A percentile compares a stretch with the other conserved stretches of the same genome.
Conservation (phyloP, 2,797 vertebrate genomes). For the Danio tinwini region DNA sequence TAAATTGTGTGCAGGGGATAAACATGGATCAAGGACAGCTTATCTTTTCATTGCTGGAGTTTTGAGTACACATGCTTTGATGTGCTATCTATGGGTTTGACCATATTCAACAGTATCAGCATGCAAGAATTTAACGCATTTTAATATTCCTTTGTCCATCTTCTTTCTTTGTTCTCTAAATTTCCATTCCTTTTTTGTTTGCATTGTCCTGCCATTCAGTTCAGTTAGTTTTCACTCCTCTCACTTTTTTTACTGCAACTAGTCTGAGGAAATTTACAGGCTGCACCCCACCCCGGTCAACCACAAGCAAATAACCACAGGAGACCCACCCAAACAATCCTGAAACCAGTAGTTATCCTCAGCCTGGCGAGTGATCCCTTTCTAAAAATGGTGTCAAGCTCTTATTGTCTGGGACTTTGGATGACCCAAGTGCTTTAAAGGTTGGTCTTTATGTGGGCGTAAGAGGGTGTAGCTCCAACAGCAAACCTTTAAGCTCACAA, state of each 20-base stretch:
- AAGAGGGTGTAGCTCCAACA: background rate
- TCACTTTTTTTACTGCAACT: slow-evolving; percentile 44
- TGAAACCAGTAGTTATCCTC: slow-evolving; percentile 72
- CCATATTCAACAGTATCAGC: slow-evolving; percentile 22
- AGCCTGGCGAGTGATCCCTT: slow-evolving; percentile 73
- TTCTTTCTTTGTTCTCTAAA: background rate
- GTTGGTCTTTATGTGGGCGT: slow-evolving; percentile 5
- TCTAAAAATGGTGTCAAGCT: slow-evolving; percentile 61
- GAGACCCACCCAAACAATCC: slow-evolving; percentile 77
- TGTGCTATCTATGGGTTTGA: background rate
- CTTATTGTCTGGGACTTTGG: slow-evolving; percentile 42
- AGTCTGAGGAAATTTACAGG: slow-evolving; percentile 69
- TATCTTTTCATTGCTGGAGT: slow-evolving; percentile 62
- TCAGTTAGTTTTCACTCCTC: slow-evolving; percentile 26
- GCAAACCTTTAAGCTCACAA: background rate
- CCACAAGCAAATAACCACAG: slow-evolving; percentile 69
- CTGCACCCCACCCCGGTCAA: slow-evolving; percentile 67
- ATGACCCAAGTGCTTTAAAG: slow-evolving; percentile 1
- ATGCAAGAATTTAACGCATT: background rate
- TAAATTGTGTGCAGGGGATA: slow-evolving; percentile 59
- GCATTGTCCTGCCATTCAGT: background rate
- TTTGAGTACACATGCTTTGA: slow-evolving; percentile 38
- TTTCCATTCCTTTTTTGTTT: background rate
- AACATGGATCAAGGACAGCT: slow-evolving; percentile 73
- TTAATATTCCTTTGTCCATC: background rate